These are phyloP conservation scores for Microtus californicus DNA, from an alignment of 2,797 vertebrate species.

Conservation along the genomic window DNA sequence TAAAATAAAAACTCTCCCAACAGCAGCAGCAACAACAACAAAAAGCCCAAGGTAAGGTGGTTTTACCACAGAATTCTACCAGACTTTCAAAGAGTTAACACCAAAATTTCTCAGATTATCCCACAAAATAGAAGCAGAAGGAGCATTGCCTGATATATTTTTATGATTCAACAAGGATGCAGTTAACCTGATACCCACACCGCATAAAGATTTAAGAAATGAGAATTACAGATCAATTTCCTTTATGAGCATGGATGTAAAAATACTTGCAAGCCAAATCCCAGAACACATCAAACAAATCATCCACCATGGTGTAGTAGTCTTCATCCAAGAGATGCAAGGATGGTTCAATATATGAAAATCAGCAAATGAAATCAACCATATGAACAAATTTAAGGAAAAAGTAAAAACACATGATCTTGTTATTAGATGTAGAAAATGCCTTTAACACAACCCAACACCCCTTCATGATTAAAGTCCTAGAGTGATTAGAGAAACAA, in stretches of 20 bases:
- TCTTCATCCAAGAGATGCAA: too few relatives aligned
- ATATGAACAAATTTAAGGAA: neutral
- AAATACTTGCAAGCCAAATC: neutral
- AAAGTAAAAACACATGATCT: neutral
- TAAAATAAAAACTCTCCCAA: neutral
- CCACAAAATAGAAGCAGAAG: neutral
- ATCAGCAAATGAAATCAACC: too few relatives aligned
- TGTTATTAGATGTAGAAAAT: neutral
- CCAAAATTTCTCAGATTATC: neutral
- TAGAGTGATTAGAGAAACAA: neutral
- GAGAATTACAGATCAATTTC: neutral
- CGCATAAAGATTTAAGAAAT: neutral
- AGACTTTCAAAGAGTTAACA: neutral
- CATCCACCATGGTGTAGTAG: too few relatives aligned
- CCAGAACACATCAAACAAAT: too few relatives aligned
- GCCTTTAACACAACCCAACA: neutral
- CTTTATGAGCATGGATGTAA: neutral
- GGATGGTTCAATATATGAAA: too few relatives aligned
- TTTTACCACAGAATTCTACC: neutral
- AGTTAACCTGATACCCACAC: neutral
- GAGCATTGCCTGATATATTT: neutral
- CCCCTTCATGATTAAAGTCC: neutral
- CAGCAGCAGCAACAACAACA: accelerated
- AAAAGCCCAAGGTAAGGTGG: neutral
- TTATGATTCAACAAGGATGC: neutral